Percentiles rank a stretch among this genome's conserved stretches.
These are phyloP conservation scores for Drosophila pandora DNA, from an alignment of 1,140 invertebrate species.

Conservation along the genomic window DNA sequence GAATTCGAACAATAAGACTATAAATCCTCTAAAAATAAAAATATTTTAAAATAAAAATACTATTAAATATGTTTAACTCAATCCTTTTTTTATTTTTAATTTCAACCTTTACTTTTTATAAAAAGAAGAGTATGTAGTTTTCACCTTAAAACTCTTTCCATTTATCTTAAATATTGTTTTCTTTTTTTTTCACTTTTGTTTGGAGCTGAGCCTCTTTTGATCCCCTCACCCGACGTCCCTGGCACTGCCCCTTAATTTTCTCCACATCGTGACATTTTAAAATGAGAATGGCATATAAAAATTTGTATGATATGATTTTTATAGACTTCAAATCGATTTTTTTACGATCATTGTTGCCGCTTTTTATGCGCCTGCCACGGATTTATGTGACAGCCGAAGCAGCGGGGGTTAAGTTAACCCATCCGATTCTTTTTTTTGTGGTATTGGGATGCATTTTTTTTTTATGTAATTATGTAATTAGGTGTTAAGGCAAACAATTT, in stretches of 20 bases:
- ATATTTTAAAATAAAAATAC: too few relatives aligned
- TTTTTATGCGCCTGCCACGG: slow-evolving; percentile 68
- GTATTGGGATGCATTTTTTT: slow-evolving; percentile 5
- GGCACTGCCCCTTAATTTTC: neutral
- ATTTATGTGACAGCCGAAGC: slow-evolving; percentile 66
- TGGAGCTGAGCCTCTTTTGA: neutral
- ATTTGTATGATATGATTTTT: slow-evolving; percentile 82
- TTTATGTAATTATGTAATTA: slow-evolving; percentile 72
- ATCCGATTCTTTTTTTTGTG: slow-evolving; percentile 5
- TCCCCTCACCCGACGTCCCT: neutral
- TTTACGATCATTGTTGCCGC: slow-evolving; percentile 70
- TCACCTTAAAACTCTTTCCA: neutral
- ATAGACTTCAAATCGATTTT: slow-evolving; percentile 80
- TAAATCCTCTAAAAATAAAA: too few relatives aligned
- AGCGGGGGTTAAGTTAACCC: slow-evolving; percentile 25
- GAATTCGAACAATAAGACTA: too few relatives aligned
- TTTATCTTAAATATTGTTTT: slow-evolving; percentile 27
- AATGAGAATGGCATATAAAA: slow-evolving; percentile 66
- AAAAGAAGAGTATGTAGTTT: neutral
- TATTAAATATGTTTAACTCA: too few relatives aligned
- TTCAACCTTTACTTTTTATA: neutral
- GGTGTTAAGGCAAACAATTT: slow-evolving; percentile 63
- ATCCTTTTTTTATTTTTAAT: too few relatives aligned
- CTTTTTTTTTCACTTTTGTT: slow-evolving; percentile 6
- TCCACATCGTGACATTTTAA: slow-evolving; percentile 34